A percentile compares a stretch with the other conserved stretches of the same genome.
phyloP scores from a whole-genome alignment of 2,888 invertebrate species.

The Adela reaumurella region DNA sequence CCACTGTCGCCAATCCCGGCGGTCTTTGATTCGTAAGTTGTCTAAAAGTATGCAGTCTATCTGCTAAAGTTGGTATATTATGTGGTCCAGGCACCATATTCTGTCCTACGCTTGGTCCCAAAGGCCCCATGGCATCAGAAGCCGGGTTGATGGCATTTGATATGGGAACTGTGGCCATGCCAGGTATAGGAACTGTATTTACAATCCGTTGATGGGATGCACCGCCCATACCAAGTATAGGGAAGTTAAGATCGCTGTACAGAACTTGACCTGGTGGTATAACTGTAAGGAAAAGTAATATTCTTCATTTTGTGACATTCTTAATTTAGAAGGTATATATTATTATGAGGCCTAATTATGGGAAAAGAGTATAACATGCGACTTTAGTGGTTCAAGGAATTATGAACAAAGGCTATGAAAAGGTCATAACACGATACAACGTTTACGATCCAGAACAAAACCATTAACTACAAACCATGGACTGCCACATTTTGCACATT shows the following conservation, averaged over 20 bases:
- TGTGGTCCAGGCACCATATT: slow-evolving; percentile 8
- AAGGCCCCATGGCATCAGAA: slow-evolving; percentile 4
- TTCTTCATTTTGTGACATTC: too few species aligned
- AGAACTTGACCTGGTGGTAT: slow-evolving; percentile 43
- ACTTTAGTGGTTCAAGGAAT: too few species aligned
- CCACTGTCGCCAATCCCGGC: neutral
- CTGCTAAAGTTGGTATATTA: slow-evolving; percentile 34
- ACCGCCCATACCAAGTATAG: neutral
- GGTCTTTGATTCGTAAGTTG: slow-evolving; percentile 39
- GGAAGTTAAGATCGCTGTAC: slow-evolving; percentile 38
- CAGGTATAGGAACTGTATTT: slow-evolving; percentile 9
- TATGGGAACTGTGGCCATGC: slow-evolving; percentile 12
- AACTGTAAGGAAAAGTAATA: slow-evolving; percentile 17
- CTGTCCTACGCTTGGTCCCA: slow-evolving; percentile 7
- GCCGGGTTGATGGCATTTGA: neutral
- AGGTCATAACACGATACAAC: too few species aligned
- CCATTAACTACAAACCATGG: too few species aligned
- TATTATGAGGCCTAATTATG: too few species aligned
- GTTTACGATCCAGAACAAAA: too few species aligned
- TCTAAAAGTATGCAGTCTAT: slow-evolving; percentile 52
- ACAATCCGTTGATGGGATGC: neutral
- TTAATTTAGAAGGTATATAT: too few species aligned
- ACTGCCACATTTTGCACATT: too few species aligned
- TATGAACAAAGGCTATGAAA: too few species aligned
- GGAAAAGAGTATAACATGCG: too few species aligned